Evolutionary conservation across 2,888 invertebrate genomes (phyloP).

Genomic region (Caenorhabditis sp.): DNA sequence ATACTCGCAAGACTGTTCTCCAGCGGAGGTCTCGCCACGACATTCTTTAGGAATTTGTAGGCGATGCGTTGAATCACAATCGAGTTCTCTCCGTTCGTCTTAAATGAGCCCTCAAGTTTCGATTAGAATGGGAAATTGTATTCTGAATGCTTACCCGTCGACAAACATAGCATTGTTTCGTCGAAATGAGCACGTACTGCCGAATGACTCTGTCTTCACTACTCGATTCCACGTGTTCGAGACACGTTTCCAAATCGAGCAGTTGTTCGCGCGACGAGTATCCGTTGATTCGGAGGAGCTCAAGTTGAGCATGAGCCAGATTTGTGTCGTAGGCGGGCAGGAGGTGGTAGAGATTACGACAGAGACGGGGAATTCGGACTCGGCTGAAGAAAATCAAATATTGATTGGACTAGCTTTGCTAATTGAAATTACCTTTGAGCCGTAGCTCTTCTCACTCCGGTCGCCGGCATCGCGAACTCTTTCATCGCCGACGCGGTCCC

Average conservation of each 20-base stretch:
- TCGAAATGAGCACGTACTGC: constrained; percentile 75
- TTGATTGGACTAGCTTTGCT: no score
- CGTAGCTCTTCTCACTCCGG: constrained; percentile 37
- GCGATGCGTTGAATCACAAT: constrained; percentile 70
- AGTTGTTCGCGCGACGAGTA: constrained; percentile 70
- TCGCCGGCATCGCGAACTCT: constrained; percentile 68
- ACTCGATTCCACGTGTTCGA: constrained; percentile 61
- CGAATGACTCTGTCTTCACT: constrained; percentile 49
- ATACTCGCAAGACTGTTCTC: constrained; percentile 62
- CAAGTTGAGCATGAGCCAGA: constrained; percentile 74
- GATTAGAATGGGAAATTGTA: not conserved
- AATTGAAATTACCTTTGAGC: constrained; percentile 23
- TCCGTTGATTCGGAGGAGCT: constrained; percentile 74
- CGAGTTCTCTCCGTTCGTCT: constrained; percentile 67
- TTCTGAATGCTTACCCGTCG: constrained; percentile 43
- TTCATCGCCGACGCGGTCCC: constrained; percentile 78
- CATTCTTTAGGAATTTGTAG: constrained; percentile 67
- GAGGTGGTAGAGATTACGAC: constrained; percentile 65
- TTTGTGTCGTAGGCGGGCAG: constrained; percentile 70
- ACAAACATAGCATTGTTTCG: constrained; percentile 73
- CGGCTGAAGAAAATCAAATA: no score
- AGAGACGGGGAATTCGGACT: constrained; percentile 62
- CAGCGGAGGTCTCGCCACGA: constrained; percentile 57
- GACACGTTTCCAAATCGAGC: constrained; percentile 70
- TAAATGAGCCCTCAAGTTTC: constrained; percentile 27